phyloP scores from a whole-genome alignment of 2,113 vertebrate species.

The Rhagologus leucostigma region DNA sequence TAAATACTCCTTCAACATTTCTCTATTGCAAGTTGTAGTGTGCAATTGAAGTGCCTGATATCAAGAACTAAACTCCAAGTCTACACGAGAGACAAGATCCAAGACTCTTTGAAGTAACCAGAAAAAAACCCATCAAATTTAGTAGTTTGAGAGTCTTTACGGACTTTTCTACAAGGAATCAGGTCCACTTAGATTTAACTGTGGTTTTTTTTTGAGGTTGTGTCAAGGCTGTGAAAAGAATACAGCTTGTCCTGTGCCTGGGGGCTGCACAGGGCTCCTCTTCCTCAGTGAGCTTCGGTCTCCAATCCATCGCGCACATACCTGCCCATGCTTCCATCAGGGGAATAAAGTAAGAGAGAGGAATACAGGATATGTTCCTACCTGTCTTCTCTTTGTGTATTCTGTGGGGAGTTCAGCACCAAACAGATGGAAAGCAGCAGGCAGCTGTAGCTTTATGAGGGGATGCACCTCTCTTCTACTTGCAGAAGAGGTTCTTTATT shows the following conservation, averaged over 20 bases:
- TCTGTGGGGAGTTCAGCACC: neutral
- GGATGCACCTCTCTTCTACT: neutral
- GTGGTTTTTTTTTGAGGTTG: neutral
- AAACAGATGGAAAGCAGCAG: neutral
- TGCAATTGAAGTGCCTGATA: neutral
- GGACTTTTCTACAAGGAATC: neutral
- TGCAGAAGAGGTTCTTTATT: neutral
- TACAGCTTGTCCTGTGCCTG: neutral
- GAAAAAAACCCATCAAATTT: neutral
- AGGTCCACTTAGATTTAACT: neutral
- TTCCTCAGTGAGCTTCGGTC: neutral
- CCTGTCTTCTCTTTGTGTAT: neutral
- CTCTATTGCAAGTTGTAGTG: neutral
- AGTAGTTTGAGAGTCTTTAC: neutral
- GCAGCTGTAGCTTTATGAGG: neutral
- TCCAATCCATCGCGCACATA: fast-evolving
- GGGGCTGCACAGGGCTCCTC: neutral
- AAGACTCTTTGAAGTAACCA: neutral
- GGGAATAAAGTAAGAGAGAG: neutral
- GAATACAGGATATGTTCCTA: neutral
- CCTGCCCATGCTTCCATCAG: neutral
- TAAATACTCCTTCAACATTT: constrained; percentile 3
- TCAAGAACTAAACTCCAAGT: neutral
- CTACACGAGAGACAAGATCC: neutral
- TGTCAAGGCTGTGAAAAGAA: neutral